These are phyloP conservation scores for Latrodectus hesperus DNA, from an alignment of 2,888 invertebrate genomes.

Conservation along the genomic window DNA sequence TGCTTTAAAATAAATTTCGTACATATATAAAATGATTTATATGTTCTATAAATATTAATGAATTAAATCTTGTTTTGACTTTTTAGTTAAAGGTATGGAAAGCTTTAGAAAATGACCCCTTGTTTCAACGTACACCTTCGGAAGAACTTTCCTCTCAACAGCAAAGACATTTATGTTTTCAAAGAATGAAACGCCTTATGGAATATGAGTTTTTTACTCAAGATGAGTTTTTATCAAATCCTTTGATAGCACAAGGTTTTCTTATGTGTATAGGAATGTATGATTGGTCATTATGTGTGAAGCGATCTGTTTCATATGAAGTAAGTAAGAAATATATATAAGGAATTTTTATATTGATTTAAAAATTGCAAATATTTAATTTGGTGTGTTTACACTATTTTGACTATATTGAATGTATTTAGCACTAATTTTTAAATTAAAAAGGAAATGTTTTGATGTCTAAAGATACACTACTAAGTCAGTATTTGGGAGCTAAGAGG, in stretches of 20 bases:
- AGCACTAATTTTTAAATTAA: too few relatives aligned
- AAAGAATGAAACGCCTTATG: conserved; percentile 79
- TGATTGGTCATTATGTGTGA: conserved; percentile 75
- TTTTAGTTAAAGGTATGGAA: conserved; percentile 84
- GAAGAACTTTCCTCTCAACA: conserved; percentile 83
- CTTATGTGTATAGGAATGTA: conserved; percentile 74
- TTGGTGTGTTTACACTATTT: too few relatives aligned
- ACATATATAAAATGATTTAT: neutral
- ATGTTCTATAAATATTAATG: neutral
- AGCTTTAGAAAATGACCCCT: conserved; percentile 85
- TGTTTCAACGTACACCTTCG: conserved; percentile 81
- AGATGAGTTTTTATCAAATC: conserved; percentile 77
- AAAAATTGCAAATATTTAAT: too few relatives aligned
- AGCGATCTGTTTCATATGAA: conserved; percentile 72
- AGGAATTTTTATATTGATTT: too few relatives aligned
- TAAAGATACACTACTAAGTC: too few relatives aligned
- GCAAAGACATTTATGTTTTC: conserved; percentile 76
- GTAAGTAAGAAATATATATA: conserved; percentile 19
- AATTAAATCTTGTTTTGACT: neutral
- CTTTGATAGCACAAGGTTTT: conserved; percentile 73
- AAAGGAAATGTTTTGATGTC: too few relatives aligned
- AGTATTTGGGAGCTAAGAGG: too few relatives aligned
- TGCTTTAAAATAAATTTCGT: neutral
- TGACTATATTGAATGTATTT: too few relatives aligned
- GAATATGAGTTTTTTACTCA: conserved; percentile 80